Percentiles rank a stretch among this genome's conserved stretches.
Conservation (phyloP, 2,797 vertebrate species). For the Peromyscus attwateri region DNA sequence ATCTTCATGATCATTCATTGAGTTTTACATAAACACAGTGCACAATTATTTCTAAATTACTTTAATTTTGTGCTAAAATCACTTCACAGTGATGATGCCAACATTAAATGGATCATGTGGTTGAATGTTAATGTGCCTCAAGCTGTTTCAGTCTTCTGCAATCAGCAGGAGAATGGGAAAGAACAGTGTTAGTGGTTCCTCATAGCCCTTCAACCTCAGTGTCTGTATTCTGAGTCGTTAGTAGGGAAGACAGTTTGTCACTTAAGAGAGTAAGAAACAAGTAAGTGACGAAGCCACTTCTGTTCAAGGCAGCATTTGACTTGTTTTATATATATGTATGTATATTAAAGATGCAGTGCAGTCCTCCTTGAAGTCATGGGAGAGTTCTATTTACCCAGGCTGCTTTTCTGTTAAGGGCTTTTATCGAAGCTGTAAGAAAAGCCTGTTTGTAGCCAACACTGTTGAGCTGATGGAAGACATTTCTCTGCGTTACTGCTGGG, state of each 20-base stretch:
- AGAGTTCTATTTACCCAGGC: neutral
- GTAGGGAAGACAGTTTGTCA: slow-evolving; percentile 23
- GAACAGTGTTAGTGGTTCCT: neutral
- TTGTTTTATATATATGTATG: neutral
- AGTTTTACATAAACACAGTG: slow-evolving; percentile 37
- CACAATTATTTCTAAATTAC: slow-evolving; percentile 54
- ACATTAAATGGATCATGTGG: neutral
- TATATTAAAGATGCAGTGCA: neutral
- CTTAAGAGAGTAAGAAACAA: neutral
- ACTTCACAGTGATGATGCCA: neutral
- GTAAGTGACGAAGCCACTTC: neutral
- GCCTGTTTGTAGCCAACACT: neutral
- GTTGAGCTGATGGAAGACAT: neutral
- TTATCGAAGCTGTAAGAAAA: slow-evolving; percentile 16
- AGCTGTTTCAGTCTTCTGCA: slow-evolving; percentile 31
- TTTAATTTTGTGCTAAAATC: slow-evolving; percentile 61
- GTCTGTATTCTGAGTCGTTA: neutral
- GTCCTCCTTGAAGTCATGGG: neutral
- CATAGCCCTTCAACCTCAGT: neutral
- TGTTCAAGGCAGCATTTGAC: neutral
- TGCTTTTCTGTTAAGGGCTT: neutral
- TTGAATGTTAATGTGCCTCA: neutral
- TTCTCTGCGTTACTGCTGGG: neutral
- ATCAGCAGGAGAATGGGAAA: slow-evolving; percentile 35
- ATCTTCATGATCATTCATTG: slow-evolving; percentile 2